Base-by-base conservation (phyloP, 1,140 invertebrate species). In the Manduca sexta region DNA sequence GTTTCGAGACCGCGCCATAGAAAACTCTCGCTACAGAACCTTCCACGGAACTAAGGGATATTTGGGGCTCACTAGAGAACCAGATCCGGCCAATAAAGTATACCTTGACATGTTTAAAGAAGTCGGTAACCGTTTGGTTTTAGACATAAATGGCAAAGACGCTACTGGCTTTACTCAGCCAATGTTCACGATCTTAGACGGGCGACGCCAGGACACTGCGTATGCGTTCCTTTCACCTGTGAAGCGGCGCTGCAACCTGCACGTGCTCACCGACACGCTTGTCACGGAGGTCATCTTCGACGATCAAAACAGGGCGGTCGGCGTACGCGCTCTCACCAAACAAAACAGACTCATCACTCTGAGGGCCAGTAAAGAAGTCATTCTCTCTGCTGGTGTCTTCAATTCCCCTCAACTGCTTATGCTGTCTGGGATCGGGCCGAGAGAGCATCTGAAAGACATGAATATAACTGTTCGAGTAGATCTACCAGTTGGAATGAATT, bases 401-500 rank as follows among this genome's bases (percentile, higher is more conserved):
- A 87, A 87, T 55, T 88, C 89, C 1, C 89, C 91, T 0, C 88
- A 91, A 53, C 49, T 93, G 2, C 74, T 93, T 0, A 78, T 93
- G 62, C 64, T 92, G 2, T 92, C 91, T 10, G 92, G 92, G 16
- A 86, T 93, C n/a, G 91, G 92, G 6, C 89, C 91, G 0, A 84
- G 70, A 35, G 70, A 87, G 5, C 86, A 92, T 60, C 67, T 64
- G 43, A 82, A 86, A 39, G 73, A 89, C 6, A 67, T 90, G 0
- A 87, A 88, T 0, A 89, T 93, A 1, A 75, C 77, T 0, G 83
- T 92, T 0, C 65, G 88, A 6, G 82, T 88, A 16, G 86, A 93
- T 63, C 71, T 93, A 14, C 90, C 89, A 17, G 93, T 94, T 5
- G 93, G 93, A 0, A 76, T 88, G 44, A 93, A 93, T 67, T 66